Conservation (phyloP, 2,113 vertebrate genomes). For the Nycticorax nycticorax region DNA sequence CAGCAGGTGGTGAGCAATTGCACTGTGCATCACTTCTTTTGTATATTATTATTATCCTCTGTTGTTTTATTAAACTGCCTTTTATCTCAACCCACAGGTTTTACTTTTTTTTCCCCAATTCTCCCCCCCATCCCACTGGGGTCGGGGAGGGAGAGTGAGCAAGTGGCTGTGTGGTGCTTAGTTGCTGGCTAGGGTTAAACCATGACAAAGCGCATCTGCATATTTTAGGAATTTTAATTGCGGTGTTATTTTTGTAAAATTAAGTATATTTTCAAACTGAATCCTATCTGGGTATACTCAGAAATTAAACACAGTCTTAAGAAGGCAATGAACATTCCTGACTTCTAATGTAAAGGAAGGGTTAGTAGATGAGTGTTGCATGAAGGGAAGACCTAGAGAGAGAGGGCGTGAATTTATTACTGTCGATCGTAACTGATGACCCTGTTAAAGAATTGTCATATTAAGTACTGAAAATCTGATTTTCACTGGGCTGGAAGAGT, state of each 20-base stretch:
- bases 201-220: neutral
- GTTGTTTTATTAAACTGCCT: too few relatives aligned
- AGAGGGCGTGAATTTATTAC: neutral
- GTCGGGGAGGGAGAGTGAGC: too few relatives aligned
- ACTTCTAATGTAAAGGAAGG: neutral
- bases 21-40: too few relatives aligned
- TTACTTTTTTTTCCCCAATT: too few relatives aligned
- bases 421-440: neutral
- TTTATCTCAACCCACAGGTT: too few relatives aligned
- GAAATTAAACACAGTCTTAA: neutral
- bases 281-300: neutral
- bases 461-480: neutral
- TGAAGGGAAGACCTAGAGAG: neutral
- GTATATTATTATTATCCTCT: too few relatives aligned
- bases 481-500: neutral
- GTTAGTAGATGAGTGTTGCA: neutral
- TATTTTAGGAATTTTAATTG: neutral
- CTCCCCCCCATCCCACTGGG: too few relatives aligned
- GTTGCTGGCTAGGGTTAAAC: too few relatives aligned
- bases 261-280: neutral
- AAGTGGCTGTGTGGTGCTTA: too few relatives aligned
- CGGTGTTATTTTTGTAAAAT: neutral
- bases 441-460: neutral
- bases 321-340: neutral
- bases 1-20: too few relatives aligned